These are phyloP conservation scores for Gouania willdenowi DNA, from an alignment of 2,797 vertebrate genomes.

Conservation along the genomic window DNA sequence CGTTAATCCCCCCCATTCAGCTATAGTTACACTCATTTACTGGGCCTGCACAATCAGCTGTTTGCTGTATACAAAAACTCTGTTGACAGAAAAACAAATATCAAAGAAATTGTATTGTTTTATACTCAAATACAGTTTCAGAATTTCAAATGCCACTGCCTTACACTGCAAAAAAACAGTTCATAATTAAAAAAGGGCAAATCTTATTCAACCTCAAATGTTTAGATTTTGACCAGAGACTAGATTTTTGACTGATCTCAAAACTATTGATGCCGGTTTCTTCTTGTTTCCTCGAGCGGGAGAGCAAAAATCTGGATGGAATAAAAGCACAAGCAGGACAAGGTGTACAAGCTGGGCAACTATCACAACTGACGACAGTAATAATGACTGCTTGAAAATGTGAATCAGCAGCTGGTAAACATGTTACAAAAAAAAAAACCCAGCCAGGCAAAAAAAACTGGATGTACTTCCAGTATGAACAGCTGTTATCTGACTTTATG, in stretches of 20 bases:
- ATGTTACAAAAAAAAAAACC: constrained; percentile 27
- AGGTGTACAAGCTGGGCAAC: constrained; percentile 59
- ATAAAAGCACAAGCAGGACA: constrained; percentile 70
- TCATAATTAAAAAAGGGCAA: no score
- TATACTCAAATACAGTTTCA: no score
- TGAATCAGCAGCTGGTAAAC: constrained; percentile 36
- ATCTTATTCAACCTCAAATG: no score
- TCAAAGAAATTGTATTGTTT: background rate
- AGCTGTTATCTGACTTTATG: constrained; percentile 18
- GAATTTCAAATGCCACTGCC: no score
- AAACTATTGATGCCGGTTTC: no score
- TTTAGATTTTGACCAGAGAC: no score
- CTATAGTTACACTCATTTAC: constrained; percentile 27
- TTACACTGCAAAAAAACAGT: constrained; percentile 36
- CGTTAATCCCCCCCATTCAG: constrained; percentile 35
- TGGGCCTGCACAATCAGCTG: constrained; percentile 39
- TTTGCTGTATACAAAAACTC: constrained; percentile 3
- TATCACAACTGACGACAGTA: constrained; percentile 31
- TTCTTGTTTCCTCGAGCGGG: no score
- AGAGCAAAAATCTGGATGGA: constrained; percentile 70
- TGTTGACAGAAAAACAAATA: constrained; percentile 30
- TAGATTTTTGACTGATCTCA: no score
- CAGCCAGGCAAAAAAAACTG: constrained; percentile 29
- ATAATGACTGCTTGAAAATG: constrained; percentile 30
- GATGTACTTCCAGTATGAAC: constrained; percentile 23